Evolutionary conservation across 2,113 vertebrate genomes (phyloP), one percentile per base, ranked within the genome.

Genomic region (Siphamia tubifer): DNA sequence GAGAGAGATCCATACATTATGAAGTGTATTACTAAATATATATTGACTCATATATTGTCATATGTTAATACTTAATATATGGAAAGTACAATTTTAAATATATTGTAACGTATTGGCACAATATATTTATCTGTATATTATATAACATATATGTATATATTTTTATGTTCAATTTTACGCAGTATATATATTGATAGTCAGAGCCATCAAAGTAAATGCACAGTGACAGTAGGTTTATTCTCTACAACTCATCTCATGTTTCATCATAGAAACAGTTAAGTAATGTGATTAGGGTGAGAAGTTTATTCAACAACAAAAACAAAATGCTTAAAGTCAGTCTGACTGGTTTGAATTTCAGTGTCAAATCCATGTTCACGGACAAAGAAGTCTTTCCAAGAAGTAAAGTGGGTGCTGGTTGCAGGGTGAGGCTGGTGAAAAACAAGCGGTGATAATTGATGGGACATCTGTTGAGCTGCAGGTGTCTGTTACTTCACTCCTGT

Each of bases 391-490:
- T 63, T 82, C 53, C 47, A 56, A 68, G 57, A 71, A 74, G 23
- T 47, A 78, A 30, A 30, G 83, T 84, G 82, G 58, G 66, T 54
- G 77, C 42, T 84, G 82, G 58, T 63, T 54, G 77, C 42, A 57
- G 58, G 75, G 73, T 42, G 69, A 64, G 64, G 60, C 25, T 48
- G 73, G 55, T 49, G 70, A 76, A 51, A 72, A 68, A 51, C 10
- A 74, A 42, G 71, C 79, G 55, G 51, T 47, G 81, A 87, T 93
- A 93, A 92, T 83, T 87, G 91, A 93, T 85, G 90, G 79, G 88
- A 86, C 92, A 92, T 91, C 91, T 86, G 87, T 90, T 68, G 77
- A 93, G 87, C 84, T 61, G 84, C 84, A 91, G 92, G 91, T 92
- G 92, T 91, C 82, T 82, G 77, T 90, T 62, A 43, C 79, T 83